Evolutionary conservation across 2,888 invertebrate species (phyloP).

Genomic region (Noctua janthe): DNA sequence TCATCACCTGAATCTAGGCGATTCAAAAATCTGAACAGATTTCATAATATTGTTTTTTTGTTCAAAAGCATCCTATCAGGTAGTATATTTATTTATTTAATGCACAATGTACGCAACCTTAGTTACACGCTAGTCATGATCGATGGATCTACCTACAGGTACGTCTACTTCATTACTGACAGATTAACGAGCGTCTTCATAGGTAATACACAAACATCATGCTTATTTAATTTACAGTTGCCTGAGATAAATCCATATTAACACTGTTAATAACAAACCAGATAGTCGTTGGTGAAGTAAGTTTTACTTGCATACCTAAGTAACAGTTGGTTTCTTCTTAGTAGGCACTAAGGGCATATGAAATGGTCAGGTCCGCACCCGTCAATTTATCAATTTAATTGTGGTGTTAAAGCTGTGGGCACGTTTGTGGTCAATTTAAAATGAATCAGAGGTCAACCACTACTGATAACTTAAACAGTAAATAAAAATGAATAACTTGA

Average conservation of each 20-base stretch:
- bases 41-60: not conserved
- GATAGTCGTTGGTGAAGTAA: not conserved
- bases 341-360: not conserved
- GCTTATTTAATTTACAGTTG: not conserved
- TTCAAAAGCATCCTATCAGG: too few species aligned
- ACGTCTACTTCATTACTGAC: not conserved
- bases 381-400: constrained; percentile 13
- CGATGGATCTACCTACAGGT: not conserved
- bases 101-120: not conserved
- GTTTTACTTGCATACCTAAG: not conserved
- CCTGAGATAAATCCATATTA: not conserved
- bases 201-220: not conserved
- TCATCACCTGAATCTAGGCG: not conserved
- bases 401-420: constrained; percentile 25
- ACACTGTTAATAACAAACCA: not conserved
- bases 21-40: not conserved
- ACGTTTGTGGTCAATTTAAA: constrained; percentile 4
- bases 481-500: constrained; percentile 37
- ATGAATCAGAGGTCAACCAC: constrained; percentile 45
- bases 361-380: not conserved
- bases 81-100: too few species aligned
- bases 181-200: not conserved
- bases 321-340: not conserved
- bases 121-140: not conserved
- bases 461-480: constrained; percentile 39